Percentiles rank a stretch among this genome's conserved stretches.
Conservation (phyloP, 2,113 vertebrate species). For the Gnathochromis pfefferi region DNA sequence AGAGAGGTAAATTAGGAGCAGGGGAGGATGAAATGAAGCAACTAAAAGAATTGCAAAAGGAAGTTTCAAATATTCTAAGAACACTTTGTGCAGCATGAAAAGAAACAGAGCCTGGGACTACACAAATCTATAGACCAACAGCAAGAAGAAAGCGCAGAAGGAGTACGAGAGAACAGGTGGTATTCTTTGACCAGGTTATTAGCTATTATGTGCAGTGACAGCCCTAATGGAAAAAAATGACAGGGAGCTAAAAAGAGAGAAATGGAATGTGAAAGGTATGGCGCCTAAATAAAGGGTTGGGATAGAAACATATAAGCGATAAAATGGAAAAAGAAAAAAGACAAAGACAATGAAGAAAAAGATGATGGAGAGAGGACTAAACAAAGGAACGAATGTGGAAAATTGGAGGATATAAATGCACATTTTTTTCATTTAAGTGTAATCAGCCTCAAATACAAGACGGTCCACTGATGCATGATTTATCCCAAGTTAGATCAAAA, state of each 20-base stretch:
- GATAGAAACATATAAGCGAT: constrained; percentile 10
- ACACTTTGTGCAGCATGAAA: neutral
- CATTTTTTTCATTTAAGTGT: neutral
- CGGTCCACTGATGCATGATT: neutral
- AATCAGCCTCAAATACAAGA: neutral
- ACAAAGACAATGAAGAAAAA: constrained; percentile 5
- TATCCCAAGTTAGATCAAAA: neutral
- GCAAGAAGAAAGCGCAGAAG: neutral
- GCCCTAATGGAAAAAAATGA: constrained; percentile 47
- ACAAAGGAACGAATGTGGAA: neutral
- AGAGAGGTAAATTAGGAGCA: neutral
- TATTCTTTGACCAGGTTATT: constrained; percentile 45
- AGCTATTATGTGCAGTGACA: constrained; percentile 37
- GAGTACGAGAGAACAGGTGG: constrained; percentile 43
- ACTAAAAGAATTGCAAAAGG: neutral
- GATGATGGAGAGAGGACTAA: neutral
- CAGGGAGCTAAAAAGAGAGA: neutral
- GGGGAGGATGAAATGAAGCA: neutral
- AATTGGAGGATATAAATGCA: neutral
- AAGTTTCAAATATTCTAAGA: neutral
- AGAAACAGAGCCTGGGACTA: neutral
- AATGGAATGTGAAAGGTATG: constrained; percentile 16
- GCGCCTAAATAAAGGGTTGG: constrained; percentile 8
- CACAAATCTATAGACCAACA: neutral
- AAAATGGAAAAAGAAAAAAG: constrained; percentile 12